A percentile compares a stretch with the other conserved stretches of the same genome.
These are phyloP conservation scores for Azorinus chamasolen DNA, from an alignment of 2,888 invertebrate species.

Conservation along the genomic window DNA sequence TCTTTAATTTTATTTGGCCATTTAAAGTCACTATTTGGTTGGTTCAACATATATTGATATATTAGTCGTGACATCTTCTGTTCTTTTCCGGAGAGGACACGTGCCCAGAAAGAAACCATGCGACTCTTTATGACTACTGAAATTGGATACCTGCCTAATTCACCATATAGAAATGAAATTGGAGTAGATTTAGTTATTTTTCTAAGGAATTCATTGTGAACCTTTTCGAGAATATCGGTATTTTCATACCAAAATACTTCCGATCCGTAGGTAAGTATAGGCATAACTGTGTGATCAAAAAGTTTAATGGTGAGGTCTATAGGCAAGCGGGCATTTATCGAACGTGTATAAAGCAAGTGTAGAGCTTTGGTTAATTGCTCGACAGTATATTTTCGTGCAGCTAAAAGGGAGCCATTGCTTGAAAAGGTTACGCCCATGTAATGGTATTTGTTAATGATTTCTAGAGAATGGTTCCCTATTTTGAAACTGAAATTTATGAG, in stretches of 20 bases:
- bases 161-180: conserved; percentile 10
- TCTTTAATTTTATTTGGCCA: no score
- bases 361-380: no score
- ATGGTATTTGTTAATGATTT: no score
- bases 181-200: conserved; percentile 22
- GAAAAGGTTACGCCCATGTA: no score
- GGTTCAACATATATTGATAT: conserved; percentile 4
- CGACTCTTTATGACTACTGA: conserved; percentile 1
- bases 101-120: conserved; percentile 8
- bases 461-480: no score
- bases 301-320: conserved; percentile 6
- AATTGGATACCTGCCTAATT: conserved; percentile 17
- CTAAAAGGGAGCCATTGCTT: no score
- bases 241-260: conserved; percentile 22
- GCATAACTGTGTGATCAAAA: conserved; percentile 16
- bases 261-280: conserved; percentile 21
- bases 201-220: conserved; percentile 10
- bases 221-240: conserved; percentile 13
- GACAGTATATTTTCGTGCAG: no score
- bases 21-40: conserved; percentile 1
- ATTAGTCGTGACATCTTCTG: background rate
- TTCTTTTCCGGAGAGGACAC: background rate
- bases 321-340: no score
- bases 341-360: no score
- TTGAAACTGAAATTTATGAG: no score